phyloP scores from a whole-genome alignment of 2,888 invertebrate species.

The Diachrysia chrysitis region DNA sequence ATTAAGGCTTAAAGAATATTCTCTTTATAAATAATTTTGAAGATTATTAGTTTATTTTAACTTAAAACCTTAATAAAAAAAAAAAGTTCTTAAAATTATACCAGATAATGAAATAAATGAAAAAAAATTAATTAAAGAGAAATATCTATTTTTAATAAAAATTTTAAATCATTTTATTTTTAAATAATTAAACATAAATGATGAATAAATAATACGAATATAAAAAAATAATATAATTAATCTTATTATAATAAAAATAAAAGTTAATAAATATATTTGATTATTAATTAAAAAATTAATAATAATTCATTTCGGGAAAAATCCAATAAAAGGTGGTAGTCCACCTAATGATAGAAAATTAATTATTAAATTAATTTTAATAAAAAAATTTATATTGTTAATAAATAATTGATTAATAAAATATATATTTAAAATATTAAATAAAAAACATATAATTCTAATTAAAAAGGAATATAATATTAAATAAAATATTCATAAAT shows the following conservation, averaged over 20 bases:
- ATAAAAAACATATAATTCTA: conserved; percentile 80
- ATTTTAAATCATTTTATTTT: conserved; percentile 85
- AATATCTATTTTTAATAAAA: conserved; percentile 74
- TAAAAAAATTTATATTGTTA: conserved; percentile 74
- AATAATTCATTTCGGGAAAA: conserved; percentile 90
- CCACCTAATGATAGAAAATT: conserved; percentile 90
- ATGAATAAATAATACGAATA: conserved; percentile 85
- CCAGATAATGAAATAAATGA: conserved; percentile 71
- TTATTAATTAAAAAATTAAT: conserved; percentile 86
- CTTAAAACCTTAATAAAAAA: conserved; percentile 88
- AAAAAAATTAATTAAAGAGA: conserved; percentile 67
- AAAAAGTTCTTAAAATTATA: conserved; percentile 77
- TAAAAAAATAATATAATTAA: conserved; percentile 89
- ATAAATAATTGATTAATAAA: conserved; percentile 87
- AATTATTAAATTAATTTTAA: conserved; percentile 86
- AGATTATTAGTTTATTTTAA: conserved; percentile 90
- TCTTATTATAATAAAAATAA: conserved; percentile 85
- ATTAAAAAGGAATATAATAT: conserved; percentile 82
- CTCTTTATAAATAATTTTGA: conserved; percentile 90
- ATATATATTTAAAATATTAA: conserved; percentile 84
- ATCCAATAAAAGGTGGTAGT: conserved; percentile 90
- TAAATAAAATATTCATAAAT: conserved; percentile 84
- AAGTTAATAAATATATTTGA: conserved; percentile 78
- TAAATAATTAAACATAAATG: conserved; percentile 83
- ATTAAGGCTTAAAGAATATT: conserved; percentile 89